A percentile compares a stretch with the other conserved stretches of the same genome.
phyloP scores from a whole-genome alignment of 2,888 invertebrate species.

The Trichacis sp. region DNA sequence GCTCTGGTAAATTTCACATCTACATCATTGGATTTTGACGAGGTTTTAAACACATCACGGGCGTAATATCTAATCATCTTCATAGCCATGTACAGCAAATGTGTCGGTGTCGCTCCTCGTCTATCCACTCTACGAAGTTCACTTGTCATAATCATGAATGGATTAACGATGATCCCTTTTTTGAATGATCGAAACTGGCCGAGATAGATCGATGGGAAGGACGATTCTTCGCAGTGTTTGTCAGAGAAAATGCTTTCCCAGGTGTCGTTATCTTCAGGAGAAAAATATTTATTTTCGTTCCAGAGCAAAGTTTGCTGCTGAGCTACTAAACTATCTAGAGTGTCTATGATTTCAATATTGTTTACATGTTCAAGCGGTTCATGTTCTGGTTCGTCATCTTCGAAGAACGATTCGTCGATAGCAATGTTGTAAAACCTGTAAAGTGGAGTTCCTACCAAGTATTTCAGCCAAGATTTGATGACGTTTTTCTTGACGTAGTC shows the following conservation, averaged over 20 bases:
- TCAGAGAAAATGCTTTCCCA: slow-evolving; percentile 36
- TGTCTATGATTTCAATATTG: too few species aligned
- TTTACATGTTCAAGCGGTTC: slow-evolving; percentile 12
- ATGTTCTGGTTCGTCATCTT: neutral
- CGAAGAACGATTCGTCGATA: slow-evolving; percentile 16
- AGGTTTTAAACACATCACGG: slow-evolving; percentile 45
- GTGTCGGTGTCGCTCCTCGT: slow-evolving; percentile 51
- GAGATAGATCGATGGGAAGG: slow-evolving; percentile 46
- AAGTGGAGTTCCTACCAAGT: slow-evolving; percentile 38
- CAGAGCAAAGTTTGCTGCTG: slow-evolving; percentile 44
- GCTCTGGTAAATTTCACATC: slow-evolving; percentile 52
- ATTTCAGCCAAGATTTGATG: slow-evolving; percentile 47
- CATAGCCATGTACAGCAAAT: slow-evolving; percentile 49
- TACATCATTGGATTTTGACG: slow-evolving; percentile 39
- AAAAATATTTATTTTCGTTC: slow-evolving; percentile 43
- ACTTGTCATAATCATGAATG: slow-evolving; percentile 31
- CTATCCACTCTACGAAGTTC: slow-evolving; percentile 52
- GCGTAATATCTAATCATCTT: slow-evolving; percentile 48
- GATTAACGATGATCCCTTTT: slow-evolving; percentile 26
- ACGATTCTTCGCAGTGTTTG: slow-evolving; percentile 64
- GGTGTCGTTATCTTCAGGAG: slow-evolving; percentile 27
- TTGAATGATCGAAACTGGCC: slow-evolving; percentile 34
- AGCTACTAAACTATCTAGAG: slow-evolving; percentile 34
- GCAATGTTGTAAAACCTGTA: slow-evolving; percentile 24
- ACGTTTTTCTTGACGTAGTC: slow-evolving; percentile 43